These are phyloP conservation scores for Amphimallon solstitiale DNA, from an alignment of 2,888 invertebrate genomes.

Conservation along the genomic window DNA sequence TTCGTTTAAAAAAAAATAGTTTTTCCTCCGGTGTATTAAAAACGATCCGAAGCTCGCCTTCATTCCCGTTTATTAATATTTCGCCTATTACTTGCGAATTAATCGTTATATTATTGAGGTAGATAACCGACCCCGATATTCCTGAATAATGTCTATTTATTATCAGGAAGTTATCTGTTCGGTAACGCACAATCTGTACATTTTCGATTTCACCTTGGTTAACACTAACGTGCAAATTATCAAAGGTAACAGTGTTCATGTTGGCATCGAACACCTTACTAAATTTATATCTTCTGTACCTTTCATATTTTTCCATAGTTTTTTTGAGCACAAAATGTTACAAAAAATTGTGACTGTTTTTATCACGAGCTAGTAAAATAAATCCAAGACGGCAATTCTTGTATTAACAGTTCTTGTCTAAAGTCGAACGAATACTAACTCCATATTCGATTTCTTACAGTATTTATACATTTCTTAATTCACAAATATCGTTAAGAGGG, in stretches of 20 bases:
- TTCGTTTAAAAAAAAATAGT: slow-evolving; percentile 24
- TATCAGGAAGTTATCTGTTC: slow-evolving; percentile 21
- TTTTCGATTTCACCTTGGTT: slow-evolving; percentile 27
- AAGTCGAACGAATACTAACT: no score
- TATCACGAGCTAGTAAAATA: no score
- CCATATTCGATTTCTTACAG: no score
- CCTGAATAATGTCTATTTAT: slow-evolving; percentile 14
- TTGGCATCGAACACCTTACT: slow-evolving; percentile 24
- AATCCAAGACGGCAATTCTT: no score
- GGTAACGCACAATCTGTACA: slow-evolving; percentile 17
- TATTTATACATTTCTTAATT: no score
- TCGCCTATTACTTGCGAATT: slow-evolving; percentile 5
- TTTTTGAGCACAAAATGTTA: slow-evolving; percentile 26
- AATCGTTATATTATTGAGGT: slow-evolving; percentile 17
- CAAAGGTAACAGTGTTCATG: slow-evolving; percentile 19
- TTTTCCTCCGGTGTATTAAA: slow-evolving; percentile 28
- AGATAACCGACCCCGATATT: slow-evolving; percentile 11
- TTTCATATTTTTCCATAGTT: no score
- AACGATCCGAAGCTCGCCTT: slow-evolving; percentile 4
- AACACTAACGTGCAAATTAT: slow-evolving; percentile 27
- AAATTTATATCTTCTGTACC: slow-evolving; percentile 30
- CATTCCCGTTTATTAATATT: slow-evolving; percentile 14
- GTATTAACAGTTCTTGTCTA: no score
- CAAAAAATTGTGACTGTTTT: no score
- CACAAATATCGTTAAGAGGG: no score